phyloP scores from a whole-genome alignment of 1,140 invertebrate genomes.

The Aphis craccivora region DNA sequence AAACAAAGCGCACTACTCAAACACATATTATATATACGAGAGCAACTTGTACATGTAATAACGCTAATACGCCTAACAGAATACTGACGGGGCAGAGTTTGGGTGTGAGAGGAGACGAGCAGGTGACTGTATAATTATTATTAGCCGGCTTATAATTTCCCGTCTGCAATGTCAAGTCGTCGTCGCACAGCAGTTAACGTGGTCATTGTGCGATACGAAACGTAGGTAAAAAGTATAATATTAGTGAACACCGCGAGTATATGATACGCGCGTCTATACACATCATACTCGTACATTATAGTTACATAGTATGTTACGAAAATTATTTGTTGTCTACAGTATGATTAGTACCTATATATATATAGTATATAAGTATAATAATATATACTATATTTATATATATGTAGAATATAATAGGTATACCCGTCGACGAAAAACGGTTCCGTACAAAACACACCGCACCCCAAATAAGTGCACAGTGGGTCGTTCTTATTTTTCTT shows the following conservation, averaged over 20 bases:
- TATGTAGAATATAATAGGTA: neutral
- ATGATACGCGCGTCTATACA: neutral
- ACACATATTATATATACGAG: neutral
- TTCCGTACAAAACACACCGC: neutral
- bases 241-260: neutral
- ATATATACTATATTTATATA: no score
- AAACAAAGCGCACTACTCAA: neutral
- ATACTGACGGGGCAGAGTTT: neutral
- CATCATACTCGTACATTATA: no score
- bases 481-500: neutral
- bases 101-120: neutral
- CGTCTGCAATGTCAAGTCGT: constrained; percentile 21
- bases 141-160: neutral
- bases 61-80: neutral
- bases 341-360: neutral
- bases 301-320: neutral
- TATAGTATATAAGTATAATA: neutral
- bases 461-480: neutral
- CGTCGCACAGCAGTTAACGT: neutral
- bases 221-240: neutral
- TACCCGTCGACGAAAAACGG: neutral
- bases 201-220: neutral
- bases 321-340: neutral
- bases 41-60: neutral
- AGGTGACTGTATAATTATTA: constrained; percentile 37